Conservation (phyloP, 2,113 vertebrate species). For the Ornithorhynchus anatinus region DNA sequence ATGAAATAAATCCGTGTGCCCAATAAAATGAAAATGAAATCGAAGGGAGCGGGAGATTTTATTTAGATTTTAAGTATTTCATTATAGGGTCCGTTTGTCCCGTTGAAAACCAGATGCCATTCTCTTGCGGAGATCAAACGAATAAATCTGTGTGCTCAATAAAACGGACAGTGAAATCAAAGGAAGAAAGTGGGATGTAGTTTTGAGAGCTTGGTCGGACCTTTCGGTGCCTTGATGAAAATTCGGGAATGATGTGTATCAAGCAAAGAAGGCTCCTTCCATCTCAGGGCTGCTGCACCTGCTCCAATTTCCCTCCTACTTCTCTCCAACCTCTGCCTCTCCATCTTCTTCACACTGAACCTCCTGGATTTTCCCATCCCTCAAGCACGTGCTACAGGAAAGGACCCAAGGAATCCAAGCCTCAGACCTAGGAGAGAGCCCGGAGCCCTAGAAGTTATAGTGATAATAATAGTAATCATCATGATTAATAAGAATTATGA, state of each 20-base stretch:
- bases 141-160: slow-evolving; percentile 75
- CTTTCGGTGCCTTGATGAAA: slow-evolving; percentile 71
- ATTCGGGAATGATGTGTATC: slow-evolving; percentile 81
- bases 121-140: slow-evolving; percentile 74
- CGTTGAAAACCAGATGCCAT: slow-evolving; percentile 69
- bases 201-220: slow-evolving; percentile 77
- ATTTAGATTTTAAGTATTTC: slow-evolving; percentile 63
- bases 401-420: too few species aligned
- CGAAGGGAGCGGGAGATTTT: slow-evolving; percentile 56
- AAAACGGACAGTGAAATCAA: slow-evolving; percentile 68
- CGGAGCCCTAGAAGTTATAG: too few species aligned
- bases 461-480: too few species aligned
- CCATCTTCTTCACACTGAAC: slow-evolving; percentile 74
- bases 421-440: too few species aligned
- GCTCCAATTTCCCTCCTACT: slow-evolving; percentile 60
- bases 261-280: slow-evolving; percentile 73
- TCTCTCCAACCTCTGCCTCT: slow-evolving; percentile 59
- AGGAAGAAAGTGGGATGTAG: slow-evolving; percentile 52
- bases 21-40: slow-evolving; percentile 70
- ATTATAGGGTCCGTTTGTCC: slow-evolving; percentile 62
- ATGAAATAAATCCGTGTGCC: slow-evolving; percentile 77
- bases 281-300: slow-evolving; percentile 39
- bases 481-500: too few species aligned
- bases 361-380: slow-evolving; percentile 58
- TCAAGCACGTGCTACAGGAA: too few species aligned